A percentile compares a stretch with the other conserved stretches of the same genome.
Conservation (phyloP, 1,140 invertebrate species). For the Nixonia krombeini region DNA sequence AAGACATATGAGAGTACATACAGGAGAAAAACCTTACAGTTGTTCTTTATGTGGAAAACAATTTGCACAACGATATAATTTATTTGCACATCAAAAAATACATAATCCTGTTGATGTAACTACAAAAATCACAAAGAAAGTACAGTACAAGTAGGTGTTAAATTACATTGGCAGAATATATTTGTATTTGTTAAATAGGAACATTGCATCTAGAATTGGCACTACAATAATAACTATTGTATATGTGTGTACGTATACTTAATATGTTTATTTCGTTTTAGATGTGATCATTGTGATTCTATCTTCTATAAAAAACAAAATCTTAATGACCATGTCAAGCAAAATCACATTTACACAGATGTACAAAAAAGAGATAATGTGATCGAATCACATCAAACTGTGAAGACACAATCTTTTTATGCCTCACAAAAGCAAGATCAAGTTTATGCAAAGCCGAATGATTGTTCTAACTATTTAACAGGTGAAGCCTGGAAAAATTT, state of each 20-base stretch:
- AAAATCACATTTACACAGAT: too few relatives aligned
- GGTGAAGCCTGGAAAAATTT: too few relatives aligned
- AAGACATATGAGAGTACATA: constrained; percentile 78
- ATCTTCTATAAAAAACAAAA: constrained; percentile 59
- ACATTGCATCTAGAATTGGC: too few relatives aligned
- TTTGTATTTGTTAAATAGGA: too few relatives aligned
- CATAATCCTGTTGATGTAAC: constrained; percentile 62
- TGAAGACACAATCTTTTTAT: too few relatives aligned
- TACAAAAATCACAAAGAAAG: constrained; percentile 50
- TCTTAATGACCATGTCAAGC: constrained; percentile 50
- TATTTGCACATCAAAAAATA: constrained; percentile 69
- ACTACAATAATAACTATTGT: too few relatives aligned
- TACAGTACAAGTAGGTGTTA: constrained; percentile 35
- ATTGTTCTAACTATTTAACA: too few relatives aligned
- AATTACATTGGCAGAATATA: constrained; percentile 7
- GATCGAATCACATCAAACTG: too few relatives aligned
- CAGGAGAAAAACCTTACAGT: constrained; percentile 78
- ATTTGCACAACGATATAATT: constrained; percentile 77
- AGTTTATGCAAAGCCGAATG: too few relatives aligned
- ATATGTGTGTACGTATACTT: too few relatives aligned
- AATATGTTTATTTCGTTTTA: constrained; percentile 40
- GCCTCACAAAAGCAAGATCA: too few relatives aligned
- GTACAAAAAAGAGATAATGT: too few relatives aligned
- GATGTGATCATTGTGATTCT: constrained; percentile 71
- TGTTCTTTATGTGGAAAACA: constrained; percentile 77